A percentile compares a stretch with the other conserved stretches of the same genome.
Conservation (phyloP, 2,113 vertebrate genomes). For the Dipodomys merriami region DNA sequence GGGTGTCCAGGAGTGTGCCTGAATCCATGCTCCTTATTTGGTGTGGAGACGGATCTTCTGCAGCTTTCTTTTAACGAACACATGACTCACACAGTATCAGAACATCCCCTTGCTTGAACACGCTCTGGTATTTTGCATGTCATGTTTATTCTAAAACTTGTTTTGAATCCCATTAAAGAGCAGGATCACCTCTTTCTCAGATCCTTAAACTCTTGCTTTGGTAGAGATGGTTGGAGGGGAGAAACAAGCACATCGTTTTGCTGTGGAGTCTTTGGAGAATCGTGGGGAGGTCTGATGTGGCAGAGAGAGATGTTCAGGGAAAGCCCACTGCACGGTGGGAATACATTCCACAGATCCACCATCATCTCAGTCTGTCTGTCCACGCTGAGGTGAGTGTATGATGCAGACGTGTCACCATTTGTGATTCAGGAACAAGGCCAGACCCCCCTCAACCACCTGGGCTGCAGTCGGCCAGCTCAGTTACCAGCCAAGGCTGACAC, state of each 20-base stretch:
- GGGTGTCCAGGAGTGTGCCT: not conserved
- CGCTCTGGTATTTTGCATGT: conserved; percentile 68
- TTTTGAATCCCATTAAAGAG: not conserved
- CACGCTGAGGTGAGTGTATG: conserved; percentile 44
- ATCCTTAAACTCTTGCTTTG: not conserved
- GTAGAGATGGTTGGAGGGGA: not conserved
- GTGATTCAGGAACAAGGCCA: conserved; percentile 63
- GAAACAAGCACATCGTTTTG: conserved; percentile 43
- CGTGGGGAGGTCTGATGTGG: conserved; percentile 42
- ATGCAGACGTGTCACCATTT: conserved; percentile 52
- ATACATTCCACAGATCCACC: conserved; percentile 59
- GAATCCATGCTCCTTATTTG: conserved; percentile 67
- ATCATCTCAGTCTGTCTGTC: conserved; percentile 65
- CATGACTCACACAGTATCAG: conserved; percentile 66
- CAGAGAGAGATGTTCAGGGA: conserved; percentile 49
- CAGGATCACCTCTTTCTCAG: not conserved
- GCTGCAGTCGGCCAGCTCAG: not conserved
- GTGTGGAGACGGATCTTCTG: conserved; percentile 72
- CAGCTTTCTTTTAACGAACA: conserved; percentile 80
- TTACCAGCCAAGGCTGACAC: not conserved
- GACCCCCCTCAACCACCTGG: not conserved
- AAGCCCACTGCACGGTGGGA: not conserved
- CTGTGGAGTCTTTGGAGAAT: conserved; percentile 63
- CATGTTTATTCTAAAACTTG: not conserved
- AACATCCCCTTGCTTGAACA: conserved; percentile 69